Evolutionary conservation across 1,140 invertebrate species (phyloP).

Genomic region (Parapsyche elsis): DNA sequence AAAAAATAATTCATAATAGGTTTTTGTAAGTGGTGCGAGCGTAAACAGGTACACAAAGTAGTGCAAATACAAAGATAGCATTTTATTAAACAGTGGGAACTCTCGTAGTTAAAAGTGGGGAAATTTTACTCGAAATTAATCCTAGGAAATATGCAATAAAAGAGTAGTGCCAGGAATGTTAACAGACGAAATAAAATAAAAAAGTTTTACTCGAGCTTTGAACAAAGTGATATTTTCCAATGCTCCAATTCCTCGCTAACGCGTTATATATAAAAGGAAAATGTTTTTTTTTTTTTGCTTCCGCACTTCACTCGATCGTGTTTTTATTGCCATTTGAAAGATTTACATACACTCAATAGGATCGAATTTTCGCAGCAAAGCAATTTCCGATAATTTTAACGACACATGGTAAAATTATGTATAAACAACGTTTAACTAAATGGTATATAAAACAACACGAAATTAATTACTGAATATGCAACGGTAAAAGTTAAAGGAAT

Average conservation of each 20-base stretch:
- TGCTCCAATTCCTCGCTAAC: conserved; percentile 12
- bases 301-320: conserved; percentile 8
- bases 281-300: background rate
- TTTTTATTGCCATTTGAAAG: conserved; percentile 37
- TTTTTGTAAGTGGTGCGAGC: no score
- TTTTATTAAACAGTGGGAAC: no score
- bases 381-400: conserved; percentile 26
- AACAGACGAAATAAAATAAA: conserved; percentile 9
- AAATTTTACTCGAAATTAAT: conserved; percentile 9
- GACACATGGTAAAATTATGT: background rate
- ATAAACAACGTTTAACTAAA: no score
- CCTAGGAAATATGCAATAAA: background rate
- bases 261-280: conserved; percentile 25
- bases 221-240: conserved; percentile 28
- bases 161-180: conserved; percentile 3
- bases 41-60: no score
- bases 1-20: no score
- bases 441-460: no score
- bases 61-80: no score
- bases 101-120: background rate
- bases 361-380: conserved; percentile 30
- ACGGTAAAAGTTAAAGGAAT: no score
- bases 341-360: conserved; percentile 42
- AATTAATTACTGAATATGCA: no score
- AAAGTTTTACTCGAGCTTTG: conserved; percentile 23